Evolutionary conservation across 1,140 invertebrate species (phyloP), one percentile per base, ranked within the genome.

Genomic region (Pteromalus puparum): DNA sequence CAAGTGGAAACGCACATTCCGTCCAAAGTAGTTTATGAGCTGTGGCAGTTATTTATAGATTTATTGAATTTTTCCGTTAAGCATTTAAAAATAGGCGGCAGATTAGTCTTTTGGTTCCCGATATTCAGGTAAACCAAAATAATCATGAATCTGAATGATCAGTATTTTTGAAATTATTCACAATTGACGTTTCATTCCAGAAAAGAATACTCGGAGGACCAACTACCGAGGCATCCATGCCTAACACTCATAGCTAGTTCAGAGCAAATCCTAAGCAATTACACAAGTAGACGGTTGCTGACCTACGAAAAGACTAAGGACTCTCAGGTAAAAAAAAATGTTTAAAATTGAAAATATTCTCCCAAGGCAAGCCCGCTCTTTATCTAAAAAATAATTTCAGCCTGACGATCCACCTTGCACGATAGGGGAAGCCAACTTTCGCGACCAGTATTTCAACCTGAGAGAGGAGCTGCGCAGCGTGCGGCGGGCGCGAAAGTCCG

Each of bases 41-140:
- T 99, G 81, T 93, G 95, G 3, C 95, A 97, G 86, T 96, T 99
- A 61, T 97, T 97, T 88, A 93, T 93, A 74, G 98, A 99, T 93
- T 92, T 99, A 28, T 92, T 99, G 18, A 93, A 95, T 86, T 98
- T 99, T 93, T 95, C 97, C 7, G 96, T 96, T 0, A 94, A 93
- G 85, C 96, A 97, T 93, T 94, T 99, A 65, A 95, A 93, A 87
- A 82, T 97, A 5, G 94, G 95, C 46, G 96, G 97, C 0, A 93
- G 97, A 87, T 92, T 99, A 21, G 97, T 99, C 0, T 98, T 96
- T 93, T 99, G 98, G 98, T 95, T 98, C 89, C 98, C 98, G 76
- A 93, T 98, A 78, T 96, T 96, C 85, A 95, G 96, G 96, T 97
- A 92, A 82, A 81, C 73, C n/a, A 18, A 12, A 65, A 65, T 18